Conservation (phyloP, 1,140 invertebrate genomes). For the Drosophila orosa region DNA sequence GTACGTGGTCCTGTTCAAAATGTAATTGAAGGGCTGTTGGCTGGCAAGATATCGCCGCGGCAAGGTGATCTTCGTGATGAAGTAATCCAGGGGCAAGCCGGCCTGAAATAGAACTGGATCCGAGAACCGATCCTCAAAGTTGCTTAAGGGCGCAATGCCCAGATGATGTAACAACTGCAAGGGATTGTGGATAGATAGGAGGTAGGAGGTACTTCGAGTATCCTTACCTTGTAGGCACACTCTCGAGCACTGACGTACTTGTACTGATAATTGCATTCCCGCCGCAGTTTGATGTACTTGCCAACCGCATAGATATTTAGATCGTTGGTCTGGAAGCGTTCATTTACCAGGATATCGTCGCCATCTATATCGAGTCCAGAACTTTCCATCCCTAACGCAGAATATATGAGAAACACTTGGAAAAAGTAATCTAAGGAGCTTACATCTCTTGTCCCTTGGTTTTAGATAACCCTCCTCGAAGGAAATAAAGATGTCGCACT, state of each 20-base stretch:
- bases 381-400: conserved; percentile 10
- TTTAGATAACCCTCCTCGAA: conserved; percentile 51
- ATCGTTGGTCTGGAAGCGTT: conserved; percentile 63
- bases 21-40: conserved; percentile 4
- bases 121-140: conserved; percentile 47
- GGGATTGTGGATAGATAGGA: no score
- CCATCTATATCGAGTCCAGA: conserved; percentile 9
- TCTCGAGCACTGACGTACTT: conserved; percentile 41
- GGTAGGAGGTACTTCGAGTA: no score
- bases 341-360: conserved; percentile 43
- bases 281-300: conserved; percentile 31
- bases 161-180: conserved; percentile 60
- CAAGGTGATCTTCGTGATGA: conserved; percentile 63
- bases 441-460: conserved; percentile 12
- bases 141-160: not conserved
- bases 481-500: conserved; percentile 70
- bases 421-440: not conserved
- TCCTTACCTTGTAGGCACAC: conserved; percentile 55
- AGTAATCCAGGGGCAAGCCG: conserved; percentile 50
- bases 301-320: conserved; percentile 67
- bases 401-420: not conserved
- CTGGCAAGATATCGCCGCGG: conserved; percentile 59
- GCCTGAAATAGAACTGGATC: conserved; percentile 55
- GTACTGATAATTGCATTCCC: conserved; percentile 63
- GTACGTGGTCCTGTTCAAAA: conserved; percentile 49